Conservation (phyloP, 2,888 invertebrate species). For the Eretmocerus hayati region DNA sequence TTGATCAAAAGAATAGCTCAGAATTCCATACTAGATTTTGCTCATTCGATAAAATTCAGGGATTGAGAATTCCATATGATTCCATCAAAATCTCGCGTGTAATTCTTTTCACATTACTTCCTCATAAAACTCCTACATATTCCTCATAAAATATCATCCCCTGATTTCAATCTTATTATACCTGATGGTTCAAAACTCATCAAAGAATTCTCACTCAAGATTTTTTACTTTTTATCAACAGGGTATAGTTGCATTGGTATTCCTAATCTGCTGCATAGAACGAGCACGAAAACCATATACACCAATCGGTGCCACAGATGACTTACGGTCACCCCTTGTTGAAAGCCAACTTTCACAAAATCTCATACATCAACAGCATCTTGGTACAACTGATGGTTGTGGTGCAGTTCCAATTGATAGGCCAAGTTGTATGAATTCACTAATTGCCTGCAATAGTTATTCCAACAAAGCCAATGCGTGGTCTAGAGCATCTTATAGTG, state of each 20-base stretch:
- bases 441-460: slow-evolving; percentile 70
- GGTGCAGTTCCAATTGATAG: slow-evolving; percentile 56
- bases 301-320: slow-evolving; percentile 37
- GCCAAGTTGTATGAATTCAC: slow-evolving; percentile 66
- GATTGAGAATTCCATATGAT: too few species aligned
- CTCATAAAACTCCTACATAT: too few species aligned
- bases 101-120: too few species aligned
- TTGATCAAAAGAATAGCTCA: too few species aligned
- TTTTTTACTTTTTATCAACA: too few species aligned
- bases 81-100: too few species aligned
- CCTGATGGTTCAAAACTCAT: too few species aligned
- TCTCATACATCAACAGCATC: slow-evolving; percentile 29
- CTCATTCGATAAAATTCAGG: too few species aligned
- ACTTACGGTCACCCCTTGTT: slow-evolving; percentile 35
- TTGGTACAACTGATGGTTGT: slow-evolving; percentile 10
- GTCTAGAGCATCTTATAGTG: slow-evolving; percentile 49
- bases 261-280: slow-evolving; percentile 37
- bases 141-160: too few species aligned
- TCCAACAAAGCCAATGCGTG: slow-evolving; percentile 59
- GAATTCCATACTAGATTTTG: too few species aligned
- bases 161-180: too few species aligned
- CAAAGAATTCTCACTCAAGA: too few species aligned
- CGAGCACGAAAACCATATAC: slow-evolving; percentile 42
- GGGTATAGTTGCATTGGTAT: slow-evolving; percentile 44
- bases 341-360: slow-evolving; percentile 35